phyloP scores from a whole-genome alignment of 2,113 vertebrate genomes.

The Tetrao urogallus region DNA sequence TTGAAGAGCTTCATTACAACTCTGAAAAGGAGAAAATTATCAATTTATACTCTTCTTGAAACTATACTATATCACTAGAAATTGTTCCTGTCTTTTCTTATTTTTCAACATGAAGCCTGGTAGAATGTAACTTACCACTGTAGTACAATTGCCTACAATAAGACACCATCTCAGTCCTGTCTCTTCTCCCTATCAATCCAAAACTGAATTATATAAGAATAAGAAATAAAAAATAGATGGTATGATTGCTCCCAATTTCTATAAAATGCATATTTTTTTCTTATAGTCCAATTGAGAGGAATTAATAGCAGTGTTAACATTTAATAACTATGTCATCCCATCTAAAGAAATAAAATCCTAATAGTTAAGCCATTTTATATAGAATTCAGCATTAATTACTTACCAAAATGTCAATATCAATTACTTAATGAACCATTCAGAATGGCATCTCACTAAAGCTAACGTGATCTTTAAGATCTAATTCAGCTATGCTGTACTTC shows the following conservation, averaged over 20 bases:
- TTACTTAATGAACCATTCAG: background rate
- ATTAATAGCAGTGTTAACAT: background rate
- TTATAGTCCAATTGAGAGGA: background rate
- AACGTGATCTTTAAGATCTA: background rate
- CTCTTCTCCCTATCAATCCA: background rate
- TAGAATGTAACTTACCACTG: background rate
- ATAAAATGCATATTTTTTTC: background rate
- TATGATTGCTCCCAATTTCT: background rate
- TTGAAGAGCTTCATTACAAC: background rate
- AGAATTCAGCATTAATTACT: slow-evolving; percentile 13
- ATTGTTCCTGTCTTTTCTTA: background rate
- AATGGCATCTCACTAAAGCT: background rate
- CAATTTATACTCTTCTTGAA: background rate
- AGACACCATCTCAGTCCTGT: background rate
- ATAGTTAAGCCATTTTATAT: background rate
- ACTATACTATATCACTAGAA: background rate
- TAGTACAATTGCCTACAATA: background rate
- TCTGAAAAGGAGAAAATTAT: background rate
- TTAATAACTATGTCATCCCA: background rate
- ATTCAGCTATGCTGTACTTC: background rate
- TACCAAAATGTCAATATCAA: background rate
- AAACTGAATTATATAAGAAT: background rate
- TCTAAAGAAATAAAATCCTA: background rate
- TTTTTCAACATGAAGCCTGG: background rate
- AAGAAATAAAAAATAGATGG: background rate